phyloP scores from a whole-genome alignment of 1,140 invertebrate genomes.

The Listronotus bonariensis region DNA sequence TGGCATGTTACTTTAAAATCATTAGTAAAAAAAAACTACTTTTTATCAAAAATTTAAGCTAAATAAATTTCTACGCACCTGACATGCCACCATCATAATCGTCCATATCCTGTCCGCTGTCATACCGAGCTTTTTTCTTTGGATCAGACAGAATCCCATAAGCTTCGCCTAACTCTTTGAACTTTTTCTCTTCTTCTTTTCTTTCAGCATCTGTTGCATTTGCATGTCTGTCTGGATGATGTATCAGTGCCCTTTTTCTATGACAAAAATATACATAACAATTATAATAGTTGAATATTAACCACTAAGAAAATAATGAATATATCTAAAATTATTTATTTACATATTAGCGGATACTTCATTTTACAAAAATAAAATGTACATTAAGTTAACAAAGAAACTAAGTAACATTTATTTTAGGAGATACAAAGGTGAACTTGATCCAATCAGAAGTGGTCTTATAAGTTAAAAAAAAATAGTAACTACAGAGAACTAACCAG shows the following conservation, averaged over 20 bases:
- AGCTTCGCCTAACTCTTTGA: constrained; percentile 97
- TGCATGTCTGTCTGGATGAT: constrained; percentile 91
- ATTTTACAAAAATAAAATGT: too few species aligned
- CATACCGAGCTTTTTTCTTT: constrained; percentile 89
- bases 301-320: not conserved
- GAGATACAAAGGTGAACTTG: too few species aligned
- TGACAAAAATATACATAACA: not conserved
- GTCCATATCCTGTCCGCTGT: constrained; percentile 87
- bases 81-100: constrained; percentile 58
- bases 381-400: too few species aligned
- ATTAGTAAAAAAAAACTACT: too few species aligned
- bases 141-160: constrained; percentile 94
- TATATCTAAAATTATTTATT: too few species aligned
- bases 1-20: too few species aligned
- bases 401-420: too few species aligned
- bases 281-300: not conserved
- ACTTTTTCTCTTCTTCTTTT: constrained; percentile 91
- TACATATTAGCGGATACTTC: too few species aligned
- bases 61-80: constrained; percentile 44
- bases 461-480: too few species aligned
- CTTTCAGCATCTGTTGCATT: constrained; percentile 81
- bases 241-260: constrained; percentile 79
- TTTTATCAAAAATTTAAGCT: too few species aligned
- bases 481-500: too few species aligned
- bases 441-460: too few species aligned